A percentile compares a stretch with the other conserved stretches of the same genome.
These are phyloP conservation scores for Chaetura pelagica DNA, from an alignment of 2,113 vertebrate genomes.

Conservation along the genomic window DNA sequence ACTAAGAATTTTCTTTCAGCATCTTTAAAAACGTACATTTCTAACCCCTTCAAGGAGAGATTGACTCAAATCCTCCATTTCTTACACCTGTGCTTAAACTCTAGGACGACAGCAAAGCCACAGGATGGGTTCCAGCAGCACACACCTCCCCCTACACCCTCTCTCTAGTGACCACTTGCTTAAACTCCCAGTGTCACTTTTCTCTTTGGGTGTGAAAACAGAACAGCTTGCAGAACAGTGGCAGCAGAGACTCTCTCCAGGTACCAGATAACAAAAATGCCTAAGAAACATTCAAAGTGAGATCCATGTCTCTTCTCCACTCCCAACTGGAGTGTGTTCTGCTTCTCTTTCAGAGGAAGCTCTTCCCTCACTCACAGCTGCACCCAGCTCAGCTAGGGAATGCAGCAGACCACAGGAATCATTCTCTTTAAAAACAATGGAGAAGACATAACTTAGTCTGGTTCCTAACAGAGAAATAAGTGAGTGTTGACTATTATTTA, in stretches of 20 bases:
- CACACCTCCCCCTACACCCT: neutral
- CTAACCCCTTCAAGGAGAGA: neutral
- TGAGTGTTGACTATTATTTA: neutral
- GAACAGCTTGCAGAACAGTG: too few relatives aligned
- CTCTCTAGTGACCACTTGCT: neutral
- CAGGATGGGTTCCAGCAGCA: neutral
- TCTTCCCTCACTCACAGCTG: neutral
- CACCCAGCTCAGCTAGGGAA: too few relatives aligned
- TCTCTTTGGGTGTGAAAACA: neutral
- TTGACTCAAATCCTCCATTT: neutral
- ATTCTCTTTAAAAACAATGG: neutral
- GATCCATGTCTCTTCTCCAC: neutral
- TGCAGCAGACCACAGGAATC: neutral
- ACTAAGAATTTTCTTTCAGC: neutral
- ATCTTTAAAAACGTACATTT: neutral
- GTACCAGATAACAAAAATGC: neutral
- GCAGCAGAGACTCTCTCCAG: neutral
- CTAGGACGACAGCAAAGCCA: neutral
- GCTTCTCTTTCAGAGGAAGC: neutral
- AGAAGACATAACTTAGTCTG: neutral
- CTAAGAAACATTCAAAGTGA: neutral
- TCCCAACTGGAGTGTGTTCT: neutral
- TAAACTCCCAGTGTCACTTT: neutral
- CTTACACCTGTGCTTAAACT: neutral
- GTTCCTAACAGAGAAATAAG: neutral